Conservation (phyloP, 2,888 invertebrate genomes). For the Heliothis peltigera region DNA sequence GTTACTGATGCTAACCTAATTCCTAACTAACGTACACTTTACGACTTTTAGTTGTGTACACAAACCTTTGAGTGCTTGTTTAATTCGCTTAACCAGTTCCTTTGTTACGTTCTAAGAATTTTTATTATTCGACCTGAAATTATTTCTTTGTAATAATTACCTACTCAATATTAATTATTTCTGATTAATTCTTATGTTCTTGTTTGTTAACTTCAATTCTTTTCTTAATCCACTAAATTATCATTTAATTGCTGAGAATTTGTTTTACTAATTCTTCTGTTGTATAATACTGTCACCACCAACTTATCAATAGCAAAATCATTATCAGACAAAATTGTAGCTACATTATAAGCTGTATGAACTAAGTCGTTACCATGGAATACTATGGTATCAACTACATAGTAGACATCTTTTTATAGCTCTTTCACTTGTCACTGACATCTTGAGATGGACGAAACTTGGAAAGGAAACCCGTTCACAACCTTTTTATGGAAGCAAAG, state of each 20-base stretch:
- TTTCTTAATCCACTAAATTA: neutral
- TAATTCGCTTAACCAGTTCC: slow-evolving; percentile 20
- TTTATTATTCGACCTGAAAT: neutral
- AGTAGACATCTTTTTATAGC: slow-evolving; percentile 28
- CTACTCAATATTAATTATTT: neutral
- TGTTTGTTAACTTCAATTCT: neutral
- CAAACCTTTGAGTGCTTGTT: slow-evolving; percentile 34
- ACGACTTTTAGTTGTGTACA: slow-evolving; percentile 46
- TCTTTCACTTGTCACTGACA: slow-evolving; percentile 35
- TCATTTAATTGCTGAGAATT: neutral
- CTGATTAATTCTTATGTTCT: neutral
- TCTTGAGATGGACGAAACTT: slow-evolving; percentile 36
- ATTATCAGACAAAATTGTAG: neutral
- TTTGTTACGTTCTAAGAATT: neutral
- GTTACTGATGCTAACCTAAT: slow-evolving; percentile 52
- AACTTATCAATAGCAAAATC: slow-evolving; percentile 10
- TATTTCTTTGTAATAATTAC: neutral
- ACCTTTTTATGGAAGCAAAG: slow-evolving; percentile 39
- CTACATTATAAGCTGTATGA: slow-evolving; percentile 8
- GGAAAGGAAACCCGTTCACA: slow-evolving; percentile 44
- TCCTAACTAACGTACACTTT: slow-evolving; percentile 50
- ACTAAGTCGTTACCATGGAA: slow-evolving; percentile 14
- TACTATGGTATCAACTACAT: slow-evolving; percentile 20
- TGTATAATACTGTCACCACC: neutral
- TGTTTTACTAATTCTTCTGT: neutral